phyloP scores from a whole-genome alignment of 2,888 invertebrate species.

The Yponomeuta cagnagella region DNA sequence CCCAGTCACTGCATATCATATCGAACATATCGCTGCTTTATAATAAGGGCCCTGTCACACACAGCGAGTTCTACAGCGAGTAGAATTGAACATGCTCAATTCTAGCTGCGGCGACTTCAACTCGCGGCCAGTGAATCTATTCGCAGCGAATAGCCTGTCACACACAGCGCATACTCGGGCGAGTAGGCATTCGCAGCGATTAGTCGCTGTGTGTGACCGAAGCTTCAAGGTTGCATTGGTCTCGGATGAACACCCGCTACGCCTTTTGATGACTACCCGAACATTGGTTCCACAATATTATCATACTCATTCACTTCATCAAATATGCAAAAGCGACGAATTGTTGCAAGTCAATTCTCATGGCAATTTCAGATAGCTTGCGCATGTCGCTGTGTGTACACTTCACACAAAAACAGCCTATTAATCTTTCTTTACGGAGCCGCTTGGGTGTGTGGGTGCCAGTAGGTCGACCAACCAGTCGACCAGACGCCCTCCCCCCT shows the following conservation, averaged over 20 bases:
- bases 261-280: background rate
- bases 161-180: no score
- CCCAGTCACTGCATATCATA: no score
- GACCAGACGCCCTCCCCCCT: conserved; percentile 68
- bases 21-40: no score
- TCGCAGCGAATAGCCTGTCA: no score
- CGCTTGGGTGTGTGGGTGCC: conserved; percentile 45
- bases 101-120: no score
- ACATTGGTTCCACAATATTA: background rate
- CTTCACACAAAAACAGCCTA: conserved; percentile 15
- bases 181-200: no score
- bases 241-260: conserved; percentile 8
- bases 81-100: no score
- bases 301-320: background rate
- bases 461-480: conserved; percentile 73
- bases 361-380: conserved; percentile 10
- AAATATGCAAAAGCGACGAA: background rate
- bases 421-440: conserved; percentile 16
- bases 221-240: conserved; percentile 44
- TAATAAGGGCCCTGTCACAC: no score
- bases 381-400: background rate
- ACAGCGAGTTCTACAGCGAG: no score
- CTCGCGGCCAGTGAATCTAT: no score
- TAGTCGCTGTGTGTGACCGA: no score
- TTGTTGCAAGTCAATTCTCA: conserved; percentile 4